Evolutionary conservation across 2,888 invertebrate genomes (phyloP).

Genomic region (Cryptocheilus praepositus): DNA sequence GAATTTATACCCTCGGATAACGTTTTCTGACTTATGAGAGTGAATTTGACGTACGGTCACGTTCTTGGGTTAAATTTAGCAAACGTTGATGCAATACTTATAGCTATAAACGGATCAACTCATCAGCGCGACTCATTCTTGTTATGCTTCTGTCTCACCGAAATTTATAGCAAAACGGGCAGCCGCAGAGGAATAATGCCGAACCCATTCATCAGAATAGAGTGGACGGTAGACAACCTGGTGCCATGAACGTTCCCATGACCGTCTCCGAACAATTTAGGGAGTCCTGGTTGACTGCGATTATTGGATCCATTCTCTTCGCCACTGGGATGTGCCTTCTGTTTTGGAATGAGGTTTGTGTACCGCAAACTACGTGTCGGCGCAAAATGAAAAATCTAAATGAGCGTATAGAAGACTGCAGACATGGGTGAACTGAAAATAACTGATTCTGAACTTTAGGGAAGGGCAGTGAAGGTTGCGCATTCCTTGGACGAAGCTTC

Average conservation of each 20-base stretch:
- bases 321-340: constrained; percentile 82
- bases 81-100: background rate
- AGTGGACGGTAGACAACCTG: constrained; percentile 46
- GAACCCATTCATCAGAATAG: constrained; percentile 50
- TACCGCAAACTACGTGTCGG: no score
- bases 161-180: constrained; percentile 54
- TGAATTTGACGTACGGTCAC: background rate
- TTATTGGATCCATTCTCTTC: constrained; percentile 82
- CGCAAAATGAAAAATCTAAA: no score
- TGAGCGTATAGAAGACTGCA: no score
- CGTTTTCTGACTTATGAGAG: background rate
- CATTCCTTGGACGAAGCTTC: constrained; percentile 87
- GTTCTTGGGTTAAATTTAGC: background rate
- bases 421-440: no score
- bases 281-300: constrained; percentile 84
- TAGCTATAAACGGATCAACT: background rate
- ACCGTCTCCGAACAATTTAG: constrained; percentile 78
- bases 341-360: constrained; percentile 94
- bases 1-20: constrained; percentile 20
- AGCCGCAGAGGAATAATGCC: constrained; percentile 49
- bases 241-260: constrained; percentile 54
- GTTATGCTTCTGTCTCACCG: background rate
- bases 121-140: background rate
- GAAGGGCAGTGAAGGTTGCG: constrained; percentile 86
- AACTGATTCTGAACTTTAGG: constrained; percentile 74